phyloP scores from a whole-genome alignment of 1,140 invertebrate species.

The Eumaeus atala region DNA sequence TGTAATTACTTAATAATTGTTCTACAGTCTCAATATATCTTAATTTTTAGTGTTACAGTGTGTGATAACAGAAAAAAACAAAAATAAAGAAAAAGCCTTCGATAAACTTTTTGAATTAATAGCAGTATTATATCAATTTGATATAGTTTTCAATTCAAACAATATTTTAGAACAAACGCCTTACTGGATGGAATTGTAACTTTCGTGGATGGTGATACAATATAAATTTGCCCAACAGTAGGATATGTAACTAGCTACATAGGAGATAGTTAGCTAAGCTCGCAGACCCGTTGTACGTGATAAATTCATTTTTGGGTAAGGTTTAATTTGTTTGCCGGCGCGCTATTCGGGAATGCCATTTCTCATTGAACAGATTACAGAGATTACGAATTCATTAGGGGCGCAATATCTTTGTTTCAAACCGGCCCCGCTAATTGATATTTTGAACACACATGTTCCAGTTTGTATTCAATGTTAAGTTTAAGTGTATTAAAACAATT shows the following conservation, averaged over 20 bases:
- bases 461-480: constrained; percentile 15
- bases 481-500: background rate
- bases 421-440: constrained; percentile 51
- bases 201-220: background rate
- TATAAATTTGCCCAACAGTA: background rate
- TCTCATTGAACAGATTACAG: constrained; percentile 70
- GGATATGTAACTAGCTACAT: background rate
- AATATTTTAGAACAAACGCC: background rate
- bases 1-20: no score
- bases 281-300: constrained; percentile 42
- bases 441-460: constrained; percentile 50
- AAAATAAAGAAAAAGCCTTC: no score
- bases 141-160: no score
- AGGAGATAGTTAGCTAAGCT: constrained; percentile 42
- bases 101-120: no score
- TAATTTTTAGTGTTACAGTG: no score
- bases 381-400: constrained; percentile 73
- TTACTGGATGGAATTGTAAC: background rate
- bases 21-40: no score
- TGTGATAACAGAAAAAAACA: no score
- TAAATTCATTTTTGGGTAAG: constrained; percentile 70
- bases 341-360: constrained; percentile 61
- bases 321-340: constrained; percentile 67
- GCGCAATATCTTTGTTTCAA: constrained; percentile 55
- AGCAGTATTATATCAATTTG: no score